phyloP scores from a whole-genome alignment of 2,888 invertebrate species.

The Harmothoe impar region DNA sequence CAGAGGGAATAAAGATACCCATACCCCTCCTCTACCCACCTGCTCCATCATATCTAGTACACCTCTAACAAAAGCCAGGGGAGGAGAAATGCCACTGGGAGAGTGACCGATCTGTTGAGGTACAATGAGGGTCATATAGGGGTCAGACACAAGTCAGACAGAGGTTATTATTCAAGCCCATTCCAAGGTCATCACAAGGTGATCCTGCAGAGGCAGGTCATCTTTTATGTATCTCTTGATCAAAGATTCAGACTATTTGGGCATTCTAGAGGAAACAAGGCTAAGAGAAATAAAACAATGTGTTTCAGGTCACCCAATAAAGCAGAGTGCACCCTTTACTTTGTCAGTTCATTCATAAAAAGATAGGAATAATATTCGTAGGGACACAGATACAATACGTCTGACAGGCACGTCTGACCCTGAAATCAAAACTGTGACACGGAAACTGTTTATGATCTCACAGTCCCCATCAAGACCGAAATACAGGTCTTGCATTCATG shows the following conservation, averaged over 20 bases:
- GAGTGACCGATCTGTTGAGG: neutral
- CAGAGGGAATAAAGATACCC: neutral
- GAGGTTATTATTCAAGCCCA: neutral
- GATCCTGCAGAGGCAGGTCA: neutral
- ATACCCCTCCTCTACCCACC: neutral
- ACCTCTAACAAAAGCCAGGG: neutral
- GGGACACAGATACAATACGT: no score
- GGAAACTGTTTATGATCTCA: no score
- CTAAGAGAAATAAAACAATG: neutral
- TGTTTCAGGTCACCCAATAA: no score
- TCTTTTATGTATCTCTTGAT: neutral
- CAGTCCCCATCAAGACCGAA: no score
- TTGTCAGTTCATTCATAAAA: no score
- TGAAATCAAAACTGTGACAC: no score
- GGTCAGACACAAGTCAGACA: neutral
- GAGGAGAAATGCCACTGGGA: neutral
- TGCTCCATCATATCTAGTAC: neutral
- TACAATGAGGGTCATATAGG: neutral
- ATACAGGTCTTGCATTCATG: no score
- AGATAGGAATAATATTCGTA: no score
- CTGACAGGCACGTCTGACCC: no score
- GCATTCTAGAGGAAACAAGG: neutral
- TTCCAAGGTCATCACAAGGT: neutral
- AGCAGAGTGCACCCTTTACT: no score
- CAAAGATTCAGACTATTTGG: neutral